Evolutionary conservation across 2,113 vertebrate genomes (phyloP).

Genomic region (Gopherus evgoodei): DNA sequence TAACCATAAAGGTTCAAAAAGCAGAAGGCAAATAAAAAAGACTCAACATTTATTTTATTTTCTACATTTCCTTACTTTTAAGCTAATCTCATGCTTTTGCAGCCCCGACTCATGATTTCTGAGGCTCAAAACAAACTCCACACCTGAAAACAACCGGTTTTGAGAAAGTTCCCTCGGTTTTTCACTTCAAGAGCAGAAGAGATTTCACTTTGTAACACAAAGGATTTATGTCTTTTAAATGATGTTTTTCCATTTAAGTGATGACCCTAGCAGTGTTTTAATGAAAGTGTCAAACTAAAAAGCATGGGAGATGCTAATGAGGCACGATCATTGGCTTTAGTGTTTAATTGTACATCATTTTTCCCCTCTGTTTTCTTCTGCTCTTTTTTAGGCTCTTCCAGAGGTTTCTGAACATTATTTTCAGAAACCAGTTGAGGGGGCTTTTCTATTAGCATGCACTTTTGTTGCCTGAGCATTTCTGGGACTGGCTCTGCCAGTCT

Average conservation of each 20-base stretch:
- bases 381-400: background rate
- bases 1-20: background rate
- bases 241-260: background rate
- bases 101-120: background rate
- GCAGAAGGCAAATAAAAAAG: background rate
- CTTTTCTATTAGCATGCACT: background rate
- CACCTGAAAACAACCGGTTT: background rate
- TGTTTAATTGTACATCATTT: background rate
- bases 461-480: background rate
- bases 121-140: background rate
- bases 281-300: background rate
- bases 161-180: background rate
- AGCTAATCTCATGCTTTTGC: background rate
- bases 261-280: background rate
- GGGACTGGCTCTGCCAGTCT: rapidly evolving
- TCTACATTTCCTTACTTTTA: background rate
- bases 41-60: background rate
- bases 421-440: background rate
- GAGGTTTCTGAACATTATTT: background rate
- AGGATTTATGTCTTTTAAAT: background rate
- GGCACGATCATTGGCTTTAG: background rate
- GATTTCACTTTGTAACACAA: background rate
- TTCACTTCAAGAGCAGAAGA: background rate
- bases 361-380: background rate
- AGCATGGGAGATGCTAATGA: background rate